phyloP scores from a whole-genome alignment of 2,113 vertebrate species.

The Penelope pileata region DNA sequence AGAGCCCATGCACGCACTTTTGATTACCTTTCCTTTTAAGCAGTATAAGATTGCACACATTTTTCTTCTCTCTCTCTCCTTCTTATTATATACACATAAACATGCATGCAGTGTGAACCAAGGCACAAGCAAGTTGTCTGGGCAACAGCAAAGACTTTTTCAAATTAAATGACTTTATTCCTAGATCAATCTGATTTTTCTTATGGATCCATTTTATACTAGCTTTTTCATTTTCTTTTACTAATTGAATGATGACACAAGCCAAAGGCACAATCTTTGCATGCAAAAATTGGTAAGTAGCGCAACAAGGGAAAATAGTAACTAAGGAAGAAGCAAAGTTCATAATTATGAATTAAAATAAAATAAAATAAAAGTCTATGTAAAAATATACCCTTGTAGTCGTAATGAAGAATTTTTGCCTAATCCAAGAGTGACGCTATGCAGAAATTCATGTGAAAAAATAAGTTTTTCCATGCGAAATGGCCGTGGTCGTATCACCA shows the following conservation, averaged over 20 bases:
- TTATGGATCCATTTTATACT: neutral
- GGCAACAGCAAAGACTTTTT: neutral
- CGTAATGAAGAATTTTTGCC: neutral
- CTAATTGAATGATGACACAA: neutral
- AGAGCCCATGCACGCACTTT: neutral
- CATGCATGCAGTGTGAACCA: neutral
- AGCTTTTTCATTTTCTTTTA: neutral
- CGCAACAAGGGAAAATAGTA: neutral
- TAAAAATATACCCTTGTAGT: neutral
- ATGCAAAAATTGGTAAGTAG: neutral
- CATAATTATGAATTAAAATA: neutral
- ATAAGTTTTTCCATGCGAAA: neutral
- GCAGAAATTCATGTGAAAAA: neutral
- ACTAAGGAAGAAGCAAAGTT: neutral
- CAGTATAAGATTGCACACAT: neutral
- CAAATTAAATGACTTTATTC: neutral
- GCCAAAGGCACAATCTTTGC: neutral
- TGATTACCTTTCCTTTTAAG: neutral
- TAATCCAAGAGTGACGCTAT: neutral
- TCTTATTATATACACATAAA: neutral
- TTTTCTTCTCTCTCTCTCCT: neutral
- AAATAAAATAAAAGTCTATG: neutral
- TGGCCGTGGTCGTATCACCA: too few relatives aligned
- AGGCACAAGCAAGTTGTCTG: neutral
- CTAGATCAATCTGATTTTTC: neutral